phyloP scores from a whole-genome alignment of 2,113 vertebrate genomes.

The Cettia cetti region DNA sequence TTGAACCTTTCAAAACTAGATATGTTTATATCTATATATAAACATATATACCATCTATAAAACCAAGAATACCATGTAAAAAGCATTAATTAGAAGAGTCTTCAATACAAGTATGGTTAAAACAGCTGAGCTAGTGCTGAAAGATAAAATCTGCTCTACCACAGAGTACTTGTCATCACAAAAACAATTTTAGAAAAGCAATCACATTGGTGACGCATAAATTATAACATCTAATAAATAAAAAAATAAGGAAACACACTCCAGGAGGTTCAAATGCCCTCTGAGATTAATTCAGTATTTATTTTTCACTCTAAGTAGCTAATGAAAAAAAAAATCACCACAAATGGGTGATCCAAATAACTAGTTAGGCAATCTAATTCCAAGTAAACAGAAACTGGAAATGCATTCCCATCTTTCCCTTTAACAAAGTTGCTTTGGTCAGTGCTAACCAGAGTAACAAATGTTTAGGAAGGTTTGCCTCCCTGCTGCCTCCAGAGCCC shows the following conservation, averaged over 20 bases:
- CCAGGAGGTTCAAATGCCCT: not conserved
- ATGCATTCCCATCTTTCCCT: not conserved
- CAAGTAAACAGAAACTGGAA: not conserved
- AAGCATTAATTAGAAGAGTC: not conserved
- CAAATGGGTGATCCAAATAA: not conserved
- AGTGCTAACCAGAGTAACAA: not conserved
- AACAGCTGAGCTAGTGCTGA: not conserved
- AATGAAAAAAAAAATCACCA: not conserved
- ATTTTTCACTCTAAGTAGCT: rapidly evolving
- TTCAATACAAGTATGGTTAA: not conserved
- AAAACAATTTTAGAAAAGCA: not conserved
- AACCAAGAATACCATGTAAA: rapidly evolving
- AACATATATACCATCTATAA: not conserved
- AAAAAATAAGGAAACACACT: not conserved
- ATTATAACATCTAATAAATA: not conserved
- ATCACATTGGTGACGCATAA: not conserved
- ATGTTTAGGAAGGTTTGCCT: rapidly evolving
- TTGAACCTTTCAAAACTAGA: not conserved
- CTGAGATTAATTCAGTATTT: not conserved
- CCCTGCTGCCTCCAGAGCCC: not conserved
- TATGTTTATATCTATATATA: not conserved
- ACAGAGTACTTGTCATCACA: not conserved
- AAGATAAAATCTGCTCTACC: not conserved
- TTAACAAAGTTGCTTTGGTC: not conserved
- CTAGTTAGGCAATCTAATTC: not conserved